These are phyloP conservation scores for Laupala kohalensis DNA, from an alignment of 1,140 invertebrate genomes.

Conservation along the genomic window DNA sequence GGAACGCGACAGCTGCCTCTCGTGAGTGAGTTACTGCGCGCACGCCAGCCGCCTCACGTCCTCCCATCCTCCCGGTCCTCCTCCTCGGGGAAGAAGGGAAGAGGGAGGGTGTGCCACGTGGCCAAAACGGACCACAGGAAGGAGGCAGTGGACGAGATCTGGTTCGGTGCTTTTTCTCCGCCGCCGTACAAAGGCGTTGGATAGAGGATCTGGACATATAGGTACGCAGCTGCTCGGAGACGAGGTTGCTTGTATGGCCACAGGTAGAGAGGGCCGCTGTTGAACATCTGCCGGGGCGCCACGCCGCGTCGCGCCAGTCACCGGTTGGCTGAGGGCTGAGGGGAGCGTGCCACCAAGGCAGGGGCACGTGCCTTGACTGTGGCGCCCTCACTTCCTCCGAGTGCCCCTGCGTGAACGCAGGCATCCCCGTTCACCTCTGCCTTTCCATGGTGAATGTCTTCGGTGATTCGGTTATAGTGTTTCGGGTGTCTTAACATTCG, in stretches of 20 bases:
- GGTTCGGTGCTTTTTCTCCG: background rate
- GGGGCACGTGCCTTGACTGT: background rate
- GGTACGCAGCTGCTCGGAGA: background rate
- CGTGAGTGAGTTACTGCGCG: background rate
- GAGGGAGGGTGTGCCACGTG: background rate
- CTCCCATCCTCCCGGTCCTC: background rate
- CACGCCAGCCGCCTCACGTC: background rate
- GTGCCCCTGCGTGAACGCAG: too few species aligned
- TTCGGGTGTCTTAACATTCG: too few species aligned
- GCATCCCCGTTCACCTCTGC: too few species aligned
- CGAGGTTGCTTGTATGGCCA: background rate
- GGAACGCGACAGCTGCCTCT: background rate
- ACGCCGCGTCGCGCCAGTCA: too few species aligned
- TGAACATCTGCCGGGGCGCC: background rate
- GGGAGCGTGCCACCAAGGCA: background rate
- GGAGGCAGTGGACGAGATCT: too few species aligned
- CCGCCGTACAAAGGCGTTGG: background rate
- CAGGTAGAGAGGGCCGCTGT: background rate
- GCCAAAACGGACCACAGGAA: background rate
- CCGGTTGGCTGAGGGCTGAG: background rate
- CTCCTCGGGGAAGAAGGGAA: too few species aligned
- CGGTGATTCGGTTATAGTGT: too few species aligned
- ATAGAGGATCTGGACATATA: background rate
- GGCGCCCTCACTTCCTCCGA: background rate
- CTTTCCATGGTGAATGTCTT: too few species aligned